Percentiles rank a stretch among this genome's conserved stretches.
Evolutionary conservation across 2,797 vertebrate species (phyloP).

Genomic region (Hylomyscus alleni): DNA sequence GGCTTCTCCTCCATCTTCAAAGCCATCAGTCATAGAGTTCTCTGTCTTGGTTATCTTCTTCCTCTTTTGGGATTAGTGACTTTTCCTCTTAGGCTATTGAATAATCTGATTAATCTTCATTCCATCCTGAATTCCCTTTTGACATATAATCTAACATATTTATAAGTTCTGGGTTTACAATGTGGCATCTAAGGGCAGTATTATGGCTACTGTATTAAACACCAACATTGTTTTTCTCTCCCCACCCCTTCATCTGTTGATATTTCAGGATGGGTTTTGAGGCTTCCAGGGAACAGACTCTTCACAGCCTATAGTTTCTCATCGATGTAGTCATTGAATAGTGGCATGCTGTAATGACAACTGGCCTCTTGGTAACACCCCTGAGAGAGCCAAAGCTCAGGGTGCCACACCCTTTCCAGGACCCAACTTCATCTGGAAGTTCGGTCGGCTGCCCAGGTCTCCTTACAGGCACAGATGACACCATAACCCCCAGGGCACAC

Average conservation of each 20-base stretch:
- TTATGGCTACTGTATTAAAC: neutral
- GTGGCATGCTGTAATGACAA: neutral
- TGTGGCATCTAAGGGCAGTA: neutral
- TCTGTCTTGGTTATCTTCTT: neutral
- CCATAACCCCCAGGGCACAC: neutral
- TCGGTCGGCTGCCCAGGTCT: neutral
- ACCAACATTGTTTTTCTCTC: neutral
- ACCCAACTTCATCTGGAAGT: neutral
- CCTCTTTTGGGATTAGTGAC: neutral
- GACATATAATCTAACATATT: neutral
- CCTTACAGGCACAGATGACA: neutral
- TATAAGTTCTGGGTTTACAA: neutral
- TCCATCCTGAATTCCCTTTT: neutral
- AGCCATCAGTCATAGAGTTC: neutral
- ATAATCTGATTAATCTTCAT: neutral
- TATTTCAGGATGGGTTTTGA: neutral
- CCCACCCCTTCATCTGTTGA: neutral
- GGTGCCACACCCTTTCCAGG: neutral
- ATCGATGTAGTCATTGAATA: neutral
- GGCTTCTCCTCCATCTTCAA: neutral
- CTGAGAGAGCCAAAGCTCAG: neutral
- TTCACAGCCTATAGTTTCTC: neutral
- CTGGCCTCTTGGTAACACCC: neutral
- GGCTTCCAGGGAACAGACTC: neutral
- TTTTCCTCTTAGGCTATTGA: neutral